Conservation (phyloP, 2,888 invertebrate species). For the Tachina fera region DNA sequence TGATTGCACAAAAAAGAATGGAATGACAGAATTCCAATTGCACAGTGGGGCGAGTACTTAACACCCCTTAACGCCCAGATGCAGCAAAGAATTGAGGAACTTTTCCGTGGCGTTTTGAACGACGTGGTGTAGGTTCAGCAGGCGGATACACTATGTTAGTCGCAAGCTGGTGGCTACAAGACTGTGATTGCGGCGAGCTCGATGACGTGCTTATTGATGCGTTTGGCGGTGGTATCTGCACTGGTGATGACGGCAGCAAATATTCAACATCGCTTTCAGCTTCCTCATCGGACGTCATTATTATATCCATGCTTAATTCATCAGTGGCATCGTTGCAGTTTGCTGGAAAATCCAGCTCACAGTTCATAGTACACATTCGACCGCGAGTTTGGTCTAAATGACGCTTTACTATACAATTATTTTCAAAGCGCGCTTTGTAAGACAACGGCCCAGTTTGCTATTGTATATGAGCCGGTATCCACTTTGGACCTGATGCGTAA, state of each 20-base stretch:
- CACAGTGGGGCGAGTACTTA: no score
- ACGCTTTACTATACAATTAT: background rate
- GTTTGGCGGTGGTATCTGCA: background rate
- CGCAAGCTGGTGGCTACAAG: no score
- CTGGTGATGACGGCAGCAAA: no score
- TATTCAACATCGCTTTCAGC: background rate
- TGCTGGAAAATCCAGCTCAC: background rate
- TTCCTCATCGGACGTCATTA: no score
- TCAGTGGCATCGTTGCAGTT: background rate
- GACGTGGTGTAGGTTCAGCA: no score
- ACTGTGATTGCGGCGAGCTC: constrained; percentile 53
- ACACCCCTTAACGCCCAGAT: no score
- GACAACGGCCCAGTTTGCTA: background rate
- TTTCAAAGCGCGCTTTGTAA: background rate
- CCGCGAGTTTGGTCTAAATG: background rate
- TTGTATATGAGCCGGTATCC: background rate
- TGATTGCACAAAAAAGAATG: no score
- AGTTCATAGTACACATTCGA: background rate
- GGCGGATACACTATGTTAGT: no score
- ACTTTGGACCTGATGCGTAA: background rate
- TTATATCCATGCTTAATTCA: background rate
- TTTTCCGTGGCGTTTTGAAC: no score
- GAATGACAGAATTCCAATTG: no score
- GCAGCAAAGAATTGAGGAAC: no score
- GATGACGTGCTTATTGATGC: background rate